Conservation (phyloP, 2,113 vertebrate species). For the Loxodonta africana region DNA sequence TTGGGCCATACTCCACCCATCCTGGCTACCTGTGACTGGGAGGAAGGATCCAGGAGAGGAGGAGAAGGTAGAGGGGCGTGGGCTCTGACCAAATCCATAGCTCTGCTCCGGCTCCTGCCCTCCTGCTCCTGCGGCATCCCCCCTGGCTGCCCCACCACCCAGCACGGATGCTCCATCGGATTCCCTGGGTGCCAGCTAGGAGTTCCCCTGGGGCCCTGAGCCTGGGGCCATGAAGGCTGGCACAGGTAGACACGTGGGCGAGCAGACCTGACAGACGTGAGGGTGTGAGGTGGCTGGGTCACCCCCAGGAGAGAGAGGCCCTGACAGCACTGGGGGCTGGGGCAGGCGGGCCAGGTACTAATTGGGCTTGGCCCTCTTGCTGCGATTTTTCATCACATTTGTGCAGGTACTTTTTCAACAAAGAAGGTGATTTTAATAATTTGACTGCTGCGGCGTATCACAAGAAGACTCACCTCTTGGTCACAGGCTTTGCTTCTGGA, state of each 20-base stretch:
- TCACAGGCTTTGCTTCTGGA: constrained; percentile 97
- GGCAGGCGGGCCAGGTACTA: not conserved
- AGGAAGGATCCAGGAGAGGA: not conserved
- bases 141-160: not conserved
- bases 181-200: not conserved
- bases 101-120: too few species aligned
- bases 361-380: not conserved
- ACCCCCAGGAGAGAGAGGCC: not conserved
- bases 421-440: constrained; percentile 96
- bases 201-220: not conserved
- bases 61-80: not conserved
- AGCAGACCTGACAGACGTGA: too few species aligned
- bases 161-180: not conserved
- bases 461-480: constrained; percentile 93
- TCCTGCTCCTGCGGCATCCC: not conserved
- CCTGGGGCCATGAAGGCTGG: too few species aligned
- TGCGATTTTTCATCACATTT: not conserved
- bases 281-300: not conserved
- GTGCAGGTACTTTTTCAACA: constrained; percentile 96
- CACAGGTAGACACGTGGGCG: too few species aligned
- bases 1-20: not conserved
- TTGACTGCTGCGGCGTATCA: constrained; percentile 94
- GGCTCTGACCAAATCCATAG: not conserved
- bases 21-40: not conserved
- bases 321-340: not conserved